phyloP scores from a whole-genome alignment of 2,888 invertebrate species.

The Microplitis deprimator region DNA sequence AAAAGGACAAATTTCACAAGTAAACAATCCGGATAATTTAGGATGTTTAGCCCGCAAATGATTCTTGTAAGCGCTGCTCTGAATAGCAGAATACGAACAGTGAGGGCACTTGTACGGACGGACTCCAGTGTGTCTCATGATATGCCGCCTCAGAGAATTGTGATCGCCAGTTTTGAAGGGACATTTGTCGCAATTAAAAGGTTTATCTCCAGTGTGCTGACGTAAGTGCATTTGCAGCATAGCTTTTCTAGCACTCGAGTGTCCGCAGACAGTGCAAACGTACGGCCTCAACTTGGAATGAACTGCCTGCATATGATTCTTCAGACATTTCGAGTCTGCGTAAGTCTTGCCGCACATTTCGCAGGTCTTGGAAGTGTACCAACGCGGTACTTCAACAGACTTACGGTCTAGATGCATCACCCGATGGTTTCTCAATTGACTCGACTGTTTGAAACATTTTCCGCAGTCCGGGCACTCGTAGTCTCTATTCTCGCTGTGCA shows the following conservation, averaged over 20 bases:
- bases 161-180: constrained; percentile 82
- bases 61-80: constrained; percentile 79
- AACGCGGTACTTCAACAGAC: constrained; percentile 64
- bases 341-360: constrained; percentile 80
- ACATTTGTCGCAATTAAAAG: constrained; percentile 80
- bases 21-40: constrained; percentile 70
- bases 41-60: constrained; percentile 76
- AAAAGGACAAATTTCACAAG: constrained; percentile 74
- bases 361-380: constrained; percentile 79
- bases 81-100: constrained; percentile 80
- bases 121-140: constrained; percentile 76
- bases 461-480: constrained; percentile 75
- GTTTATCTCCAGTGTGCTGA: constrained; percentile 86
- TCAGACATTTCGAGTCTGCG: constrained; percentile 79
- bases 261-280: constrained; percentile 82
- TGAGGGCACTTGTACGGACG: constrained; percentile 78
- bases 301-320: constrained; percentile 80
- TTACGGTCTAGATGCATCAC: constrained; percentile 72
- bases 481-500: constrained; percentile 74
- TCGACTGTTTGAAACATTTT: constrained; percentile 76
- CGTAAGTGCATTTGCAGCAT: constrained; percentile 81
- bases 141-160: constrained; percentile 80
- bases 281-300: constrained; percentile 83
- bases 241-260: constrained; percentile 81
- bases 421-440: constrained; percentile 77